Conservation (phyloP, 2,888 invertebrate genomes). For the Xylota sylvarum region DNA sequence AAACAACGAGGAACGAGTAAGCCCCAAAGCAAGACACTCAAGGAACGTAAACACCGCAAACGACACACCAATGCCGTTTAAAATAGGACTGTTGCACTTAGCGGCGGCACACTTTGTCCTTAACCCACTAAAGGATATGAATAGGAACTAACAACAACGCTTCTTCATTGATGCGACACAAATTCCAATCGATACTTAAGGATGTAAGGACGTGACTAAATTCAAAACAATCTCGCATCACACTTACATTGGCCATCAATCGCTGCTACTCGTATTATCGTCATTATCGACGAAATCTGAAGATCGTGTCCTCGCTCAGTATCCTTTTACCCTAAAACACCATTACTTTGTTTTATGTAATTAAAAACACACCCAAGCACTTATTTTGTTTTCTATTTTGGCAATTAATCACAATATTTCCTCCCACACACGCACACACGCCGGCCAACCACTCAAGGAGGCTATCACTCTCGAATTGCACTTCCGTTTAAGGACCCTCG, state of each 20-base stretch:
- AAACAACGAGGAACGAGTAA: background rate
- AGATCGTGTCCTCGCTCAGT: conserved; percentile 44
- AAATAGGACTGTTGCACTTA: conserved; percentile 46
- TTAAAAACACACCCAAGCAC: conserved; percentile 14
- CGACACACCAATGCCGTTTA: conserved; percentile 12
- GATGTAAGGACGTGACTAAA: conserved; percentile 28
- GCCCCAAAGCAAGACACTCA: conserved; percentile 17
- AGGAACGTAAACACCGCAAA: conserved; percentile 29
- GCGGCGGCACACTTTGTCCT: conserved; percentile 37
- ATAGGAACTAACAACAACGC: background rate
- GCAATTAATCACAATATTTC: conserved; percentile 36
- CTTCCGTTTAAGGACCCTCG: conserved; percentile 51
- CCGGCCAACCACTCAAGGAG: conserved; percentile 13
- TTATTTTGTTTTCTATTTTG: conserved; percentile 6
- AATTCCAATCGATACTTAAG: conserved; percentile 53
- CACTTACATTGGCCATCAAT: conserved; percentile 59
- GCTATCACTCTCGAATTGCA: conserved; percentile 50
- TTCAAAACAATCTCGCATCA: conserved; percentile 3
- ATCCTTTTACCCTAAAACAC: conserved; percentile 31
- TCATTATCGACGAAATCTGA: conserved; percentile 46
- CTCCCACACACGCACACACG: conserved; percentile 5
- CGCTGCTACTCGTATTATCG: conserved; percentile 34
- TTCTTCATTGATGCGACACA: conserved; percentile 25
- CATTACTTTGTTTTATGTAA: conserved; percentile 27
- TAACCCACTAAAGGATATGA: conserved; percentile 31